Percentiles rank a stretch among this genome's conserved stretches.
phyloP scores from a whole-genome alignment of 37 sponge, comb jelly and placozoan genomes.

The Beroe ovata region DNA sequence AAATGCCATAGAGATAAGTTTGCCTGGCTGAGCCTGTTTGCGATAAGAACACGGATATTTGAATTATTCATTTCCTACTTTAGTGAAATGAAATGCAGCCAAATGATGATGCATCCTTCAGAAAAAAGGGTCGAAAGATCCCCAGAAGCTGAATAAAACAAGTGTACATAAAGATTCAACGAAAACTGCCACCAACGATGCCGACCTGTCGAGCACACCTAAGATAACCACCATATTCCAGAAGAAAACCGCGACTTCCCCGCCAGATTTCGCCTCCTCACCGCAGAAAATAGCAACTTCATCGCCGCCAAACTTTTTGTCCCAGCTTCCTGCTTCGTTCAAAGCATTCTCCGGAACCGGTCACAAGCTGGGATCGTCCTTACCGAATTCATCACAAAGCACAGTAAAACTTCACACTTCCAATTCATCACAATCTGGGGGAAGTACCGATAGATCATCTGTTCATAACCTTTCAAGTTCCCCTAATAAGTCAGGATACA shows the following conservation, averaged over 20 bases:
- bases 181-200: background rate
- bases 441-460: background rate
- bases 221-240: conserved; percentile 22
- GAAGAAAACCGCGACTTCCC: background rate
- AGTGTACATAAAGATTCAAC: too few species aligned
- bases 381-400: background rate
- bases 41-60: too few species aligned
- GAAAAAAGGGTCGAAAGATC: background rate
- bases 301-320: background rate
- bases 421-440: background rate
- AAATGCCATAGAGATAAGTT: too few species aligned
- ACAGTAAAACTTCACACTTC: background rate
- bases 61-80: too few species aligned
- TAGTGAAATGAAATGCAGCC: too few species aligned
- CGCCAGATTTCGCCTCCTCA: background rate
- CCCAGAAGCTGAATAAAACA: background rate
- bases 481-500: background rate
- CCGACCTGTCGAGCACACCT: background rate
- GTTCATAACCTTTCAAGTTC: background rate
- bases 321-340: background rate
- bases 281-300: background rate
- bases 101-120: too few species aligned
- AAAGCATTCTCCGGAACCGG: conserved; percentile 5
- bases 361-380: background rate
- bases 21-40: too few species aligned